Percentiles rank a stretch among this genome's conserved stretches.
phyloP scores from a whole-genome alignment of 2,888 invertebrate species.

The Drosophila fulvimacula region DNA sequence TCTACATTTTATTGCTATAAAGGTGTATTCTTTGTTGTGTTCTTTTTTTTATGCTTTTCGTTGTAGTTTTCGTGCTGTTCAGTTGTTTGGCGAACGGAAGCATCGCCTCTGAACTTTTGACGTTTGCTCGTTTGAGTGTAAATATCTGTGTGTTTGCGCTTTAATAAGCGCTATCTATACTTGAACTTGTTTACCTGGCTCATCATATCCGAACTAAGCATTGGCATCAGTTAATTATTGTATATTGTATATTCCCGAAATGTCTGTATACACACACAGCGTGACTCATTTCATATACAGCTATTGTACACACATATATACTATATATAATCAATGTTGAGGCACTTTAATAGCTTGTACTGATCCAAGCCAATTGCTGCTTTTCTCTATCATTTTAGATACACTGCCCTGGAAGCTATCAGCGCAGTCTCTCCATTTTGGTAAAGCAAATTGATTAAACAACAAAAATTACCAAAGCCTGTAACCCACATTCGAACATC shows the following conservation, averaged over 20 bases:
- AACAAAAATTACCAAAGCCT: constrained; percentile 21
- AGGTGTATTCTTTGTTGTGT: constrained; percentile 53
- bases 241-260: constrained; percentile 10
- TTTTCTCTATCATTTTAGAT: constrained; percentile 79
- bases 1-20: constrained; percentile 23
- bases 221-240: constrained; percentile 15
- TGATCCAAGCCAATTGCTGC: constrained; percentile 46
- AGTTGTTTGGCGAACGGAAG: constrained; percentile 58
- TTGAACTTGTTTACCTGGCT: constrained; percentile 51
- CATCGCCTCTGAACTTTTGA: constrained; percentile 62
- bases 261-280: neutral
- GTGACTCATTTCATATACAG: neutral
- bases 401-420: constrained; percentile 71
- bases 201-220: constrained; percentile 19
- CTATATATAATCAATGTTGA: constrained; percentile 25
- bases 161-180: constrained; percentile 56
- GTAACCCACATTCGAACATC: constrained; percentile 10
- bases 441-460: constrained; percentile 53
- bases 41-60: constrained; percentile 18
- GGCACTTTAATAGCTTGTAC: constrained; percentile 41
- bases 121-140: constrained; percentile 32
- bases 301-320: neutral
- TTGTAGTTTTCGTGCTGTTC: constrained; percentile 26
- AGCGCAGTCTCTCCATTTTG: constrained; percentile 67
- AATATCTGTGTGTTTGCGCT: constrained; percentile 49